These are phyloP conservation scores for Collichthys lucidus DNA, from an alignment of 2,113 vertebrate genomes.

Conservation along the genomic window DNA sequence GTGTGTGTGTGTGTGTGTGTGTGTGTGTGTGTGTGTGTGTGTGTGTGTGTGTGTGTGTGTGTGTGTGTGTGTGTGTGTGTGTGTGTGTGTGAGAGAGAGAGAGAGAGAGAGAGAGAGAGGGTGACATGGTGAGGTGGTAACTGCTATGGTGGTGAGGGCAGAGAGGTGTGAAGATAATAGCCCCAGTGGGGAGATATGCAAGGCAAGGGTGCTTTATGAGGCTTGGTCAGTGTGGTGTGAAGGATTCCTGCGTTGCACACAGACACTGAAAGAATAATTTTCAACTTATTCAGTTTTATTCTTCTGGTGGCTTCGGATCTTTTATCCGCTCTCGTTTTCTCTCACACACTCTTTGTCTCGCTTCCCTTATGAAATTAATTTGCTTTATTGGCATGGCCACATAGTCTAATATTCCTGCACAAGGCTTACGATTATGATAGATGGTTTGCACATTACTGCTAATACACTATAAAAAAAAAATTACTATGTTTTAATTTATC, in stretches of 20 bases:
- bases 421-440: no score
- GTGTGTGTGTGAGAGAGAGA: no score
- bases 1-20: constrained; percentile 3
- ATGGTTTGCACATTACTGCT: no score
- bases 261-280: constrained; percentile 62
- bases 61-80: constrained; percentile 3
- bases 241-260: constrained; percentile 72
- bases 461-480: no score
- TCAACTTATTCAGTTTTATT: constrained; percentile 53
- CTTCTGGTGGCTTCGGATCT: constrained; percentile 27
- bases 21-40: constrained; percentile 3
- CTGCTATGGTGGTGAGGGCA: constrained; percentile 66
- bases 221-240: constrained; percentile 76
- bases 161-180: constrained; percentile 83
- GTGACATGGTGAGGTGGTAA: constrained; percentile 59
- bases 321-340: not conserved
- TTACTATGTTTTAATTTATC: no score
- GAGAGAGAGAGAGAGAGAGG: constrained; percentile 25
- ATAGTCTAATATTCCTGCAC: not conserved
- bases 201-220: constrained; percentile 70
- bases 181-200: constrained; percentile 78
- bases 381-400: not conserved
- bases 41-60: constrained; percentile 3
- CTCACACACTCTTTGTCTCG: not conserved
- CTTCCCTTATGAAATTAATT: not conserved